Percentiles rank a stretch among this genome's conserved stretches.
These are phyloP conservation scores for Andrena hattorfiana DNA, from an alignment of 2,888 invertebrate genomes.

Conservation along the genomic window DNA sequence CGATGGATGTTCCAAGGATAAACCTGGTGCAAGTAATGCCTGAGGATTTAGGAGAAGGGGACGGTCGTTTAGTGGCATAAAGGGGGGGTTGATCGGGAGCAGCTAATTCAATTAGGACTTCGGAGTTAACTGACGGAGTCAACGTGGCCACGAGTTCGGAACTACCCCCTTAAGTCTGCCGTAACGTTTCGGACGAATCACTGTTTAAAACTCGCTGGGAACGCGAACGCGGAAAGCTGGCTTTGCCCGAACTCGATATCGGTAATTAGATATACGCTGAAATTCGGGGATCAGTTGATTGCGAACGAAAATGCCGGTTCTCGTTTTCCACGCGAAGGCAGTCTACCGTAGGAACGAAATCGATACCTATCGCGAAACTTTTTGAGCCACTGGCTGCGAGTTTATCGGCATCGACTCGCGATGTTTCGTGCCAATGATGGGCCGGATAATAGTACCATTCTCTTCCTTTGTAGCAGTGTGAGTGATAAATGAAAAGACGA, in stretches of 20 bases:
- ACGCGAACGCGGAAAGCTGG: slow-evolving; percentile 15
- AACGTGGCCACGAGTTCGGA: slow-evolving; percentile 23
- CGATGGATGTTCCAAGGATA: neutral
- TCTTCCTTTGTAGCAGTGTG: no score
- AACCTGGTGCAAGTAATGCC: neutral
- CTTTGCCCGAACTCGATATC: slow-evolving; percentile 9
- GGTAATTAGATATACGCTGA: slow-evolving; percentile 12
- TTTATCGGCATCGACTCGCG: neutral
- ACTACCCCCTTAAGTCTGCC: slow-evolving; percentile 25
- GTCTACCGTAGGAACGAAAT: neutral
- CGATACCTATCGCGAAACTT: neutral
- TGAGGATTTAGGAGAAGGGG: neutral
- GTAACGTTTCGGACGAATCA: slow-evolving; percentile 30
- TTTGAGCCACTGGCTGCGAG: neutral
- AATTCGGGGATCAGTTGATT: slow-evolving; percentile 24
- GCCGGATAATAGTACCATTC: no score
- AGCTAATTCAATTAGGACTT: slow-evolving; percentile 68
- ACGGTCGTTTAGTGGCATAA: neutral
- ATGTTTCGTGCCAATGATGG: no score
- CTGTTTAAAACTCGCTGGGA: slow-evolving; percentile 42
- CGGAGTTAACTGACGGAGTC: slow-evolving; percentile 60
- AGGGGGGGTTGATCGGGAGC: slow-evolving; percentile 41
- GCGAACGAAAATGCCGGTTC: slow-evolving; percentile 6
- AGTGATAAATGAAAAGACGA: no score
- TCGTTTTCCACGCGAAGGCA: neutral